phyloP scores from a whole-genome alignment of 1,140 invertebrate species.

The Drosophila prosaltans region DNA sequence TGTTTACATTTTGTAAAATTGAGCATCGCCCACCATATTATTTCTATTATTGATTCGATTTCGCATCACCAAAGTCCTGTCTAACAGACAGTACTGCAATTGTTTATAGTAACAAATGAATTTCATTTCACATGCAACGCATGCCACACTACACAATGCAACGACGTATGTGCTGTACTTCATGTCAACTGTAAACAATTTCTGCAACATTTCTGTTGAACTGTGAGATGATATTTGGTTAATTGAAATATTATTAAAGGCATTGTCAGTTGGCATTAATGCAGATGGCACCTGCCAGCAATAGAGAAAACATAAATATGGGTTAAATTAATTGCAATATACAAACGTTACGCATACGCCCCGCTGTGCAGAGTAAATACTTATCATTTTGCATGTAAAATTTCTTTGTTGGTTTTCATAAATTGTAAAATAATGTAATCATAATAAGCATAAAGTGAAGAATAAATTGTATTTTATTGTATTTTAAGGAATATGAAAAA shows the following conservation, averaged over 20 bases:
- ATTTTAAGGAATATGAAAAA: too few relatives aligned
- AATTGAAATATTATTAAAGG: conserved; percentile 67
- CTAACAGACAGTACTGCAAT: conserved; percentile 49
- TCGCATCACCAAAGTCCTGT: not conserved
- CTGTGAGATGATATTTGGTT: conserved; percentile 35
- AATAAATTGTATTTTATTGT: too few relatives aligned
- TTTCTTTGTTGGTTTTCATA: not conserved
- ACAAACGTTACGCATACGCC: conserved; percentile 25
- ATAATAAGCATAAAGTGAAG: not conserved
- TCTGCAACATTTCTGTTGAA: conserved; percentile 37
- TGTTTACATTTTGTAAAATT: conserved; percentile 9
- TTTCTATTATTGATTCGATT: not conserved
- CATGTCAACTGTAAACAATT: conserved; percentile 59
- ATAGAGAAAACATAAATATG: not conserved
- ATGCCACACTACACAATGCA: not conserved
- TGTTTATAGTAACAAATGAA: conserved; percentile 75
- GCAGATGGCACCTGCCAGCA: conserved; percentile 20
- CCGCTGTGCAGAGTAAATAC: not conserved
- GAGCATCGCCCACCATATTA: not conserved
- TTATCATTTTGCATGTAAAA: not conserved
- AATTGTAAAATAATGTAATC: not conserved
- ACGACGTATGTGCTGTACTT: conserved; percentile 1
- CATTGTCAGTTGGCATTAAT: conserved; percentile 22
- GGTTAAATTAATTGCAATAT: conserved; percentile 11
- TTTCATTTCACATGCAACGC: conserved; percentile 26